Evolutionary conservation across 2,797 vertebrate genomes (phyloP).

Genomic region (Gastrophryne carolinensis): DNA sequence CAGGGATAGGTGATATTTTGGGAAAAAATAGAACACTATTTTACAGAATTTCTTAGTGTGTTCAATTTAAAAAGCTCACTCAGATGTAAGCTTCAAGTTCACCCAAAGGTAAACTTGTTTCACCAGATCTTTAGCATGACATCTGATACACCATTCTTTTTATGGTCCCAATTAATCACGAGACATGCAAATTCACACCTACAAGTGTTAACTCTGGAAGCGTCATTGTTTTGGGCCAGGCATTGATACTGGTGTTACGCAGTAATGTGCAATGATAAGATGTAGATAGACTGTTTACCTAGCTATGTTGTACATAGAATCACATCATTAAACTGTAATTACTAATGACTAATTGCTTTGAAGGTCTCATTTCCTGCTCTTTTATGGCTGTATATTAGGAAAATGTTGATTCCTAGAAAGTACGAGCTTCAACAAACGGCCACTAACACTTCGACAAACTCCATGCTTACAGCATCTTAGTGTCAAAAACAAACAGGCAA

Average conservation of each 20-base stretch:
- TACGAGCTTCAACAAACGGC: conserved; percentile 60
- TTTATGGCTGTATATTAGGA: conserved; percentile 51
- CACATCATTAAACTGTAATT: conserved; percentile 23
- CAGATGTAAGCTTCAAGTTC: too few relatives aligned
- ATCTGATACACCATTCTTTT: too few relatives aligned
- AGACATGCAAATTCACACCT: too few relatives aligned
- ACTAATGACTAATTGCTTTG: conserved; percentile 13
- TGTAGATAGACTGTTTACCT: conserved; percentile 40
- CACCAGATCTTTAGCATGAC: too few relatives aligned
- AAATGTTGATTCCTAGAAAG: conserved; percentile 65
- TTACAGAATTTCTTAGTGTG: too few relatives aligned
- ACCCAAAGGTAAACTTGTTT: too few relatives aligned
- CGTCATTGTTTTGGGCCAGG: conserved; percentile 30
- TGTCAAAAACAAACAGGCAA: conserved; percentile 1
- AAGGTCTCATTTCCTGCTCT: conserved; percentile 8
- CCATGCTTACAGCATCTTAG: conserved; percentile 63
- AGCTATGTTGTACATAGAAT: conserved; percentile 19
- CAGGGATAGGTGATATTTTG: too few relatives aligned
- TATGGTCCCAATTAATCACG: too few relatives aligned
- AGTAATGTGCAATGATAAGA: conserved; percentile 1
- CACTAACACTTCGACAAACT: conserved; percentile 53
- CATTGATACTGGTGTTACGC: conserved; percentile 25
- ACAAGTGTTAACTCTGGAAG: conserved; percentile 37
- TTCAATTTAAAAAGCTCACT: too few relatives aligned
- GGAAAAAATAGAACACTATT: too few relatives aligned